Evolutionary conservation across 2,888 invertebrate genomes (phyloP), one percentile per base, ranked within the genome.

Genomic region (Mayetiola destructor): DNA sequence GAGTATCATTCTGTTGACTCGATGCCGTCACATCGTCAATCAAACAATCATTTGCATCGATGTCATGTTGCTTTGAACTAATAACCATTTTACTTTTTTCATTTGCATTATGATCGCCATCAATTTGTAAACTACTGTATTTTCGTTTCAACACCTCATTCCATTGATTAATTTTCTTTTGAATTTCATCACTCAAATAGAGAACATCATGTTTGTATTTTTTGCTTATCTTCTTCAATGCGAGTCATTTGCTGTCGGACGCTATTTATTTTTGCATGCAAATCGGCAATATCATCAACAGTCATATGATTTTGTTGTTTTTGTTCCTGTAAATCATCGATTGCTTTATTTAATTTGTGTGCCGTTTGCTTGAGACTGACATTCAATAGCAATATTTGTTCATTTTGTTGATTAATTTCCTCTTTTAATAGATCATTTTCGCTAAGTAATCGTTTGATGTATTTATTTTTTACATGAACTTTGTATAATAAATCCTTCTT

Each of bases 141-240:
- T 32, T 30, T 18, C 12, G 5, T 10, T 20, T 6, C 12, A 53
- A 32, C 32, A 30, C 12, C 20, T 53, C 53, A 53, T 53, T 30
- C 53, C 53, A 53, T 53, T 53, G 53, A 18, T 53, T 30, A 16
- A 53, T 53, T 53, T 53, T 53, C 32, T 53, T 53, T 5, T 53
- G 32, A 12, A 53, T 53, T 30, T 53, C 53, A 18, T 53, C 18
- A 27, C 53, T 30, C 53, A 53, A 53, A 53, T 53, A 53, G 1
- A 53, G 16, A 18, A 53, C 30, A 32, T 53, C 53, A 16, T 53
- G 29, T 32, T 32, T 30, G 18, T 53, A 53, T 12, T 53, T 53
- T n/a, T 18, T 30, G 20, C 20, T 53, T 53, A 20, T 53, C 53
- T 2, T 2, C 3, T 53, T 53, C 53, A 32, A 53, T 53, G 2